Base-by-base conservation (phyloP, 2,113 vertebrate genomes). In the Furnarius figulus region DNA sequence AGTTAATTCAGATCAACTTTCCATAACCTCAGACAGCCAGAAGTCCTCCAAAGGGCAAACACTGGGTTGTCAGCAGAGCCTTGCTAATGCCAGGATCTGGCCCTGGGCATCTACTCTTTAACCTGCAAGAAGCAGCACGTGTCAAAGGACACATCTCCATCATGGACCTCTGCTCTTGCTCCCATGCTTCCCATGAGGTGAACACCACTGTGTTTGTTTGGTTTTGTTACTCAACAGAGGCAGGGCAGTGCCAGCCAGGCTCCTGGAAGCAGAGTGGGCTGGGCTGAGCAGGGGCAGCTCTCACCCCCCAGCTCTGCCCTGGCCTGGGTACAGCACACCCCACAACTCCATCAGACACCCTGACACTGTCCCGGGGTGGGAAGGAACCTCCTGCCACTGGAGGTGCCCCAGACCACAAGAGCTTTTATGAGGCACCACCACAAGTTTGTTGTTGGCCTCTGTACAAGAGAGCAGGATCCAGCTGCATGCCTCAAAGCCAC, bases 291-390 rank as follows among this genome's bases (percentile, higher is more conserved):
- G n/a, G 20, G 39, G 25, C 0, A 5, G 65, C 52, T 61, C 24
- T 28, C 4, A 0, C 14, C n/a, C 50, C 14, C 1, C 39, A n/a
- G 44, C 71, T 52, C 47, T 56, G 80, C 35, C 24, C 39, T 5
- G 1, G 28, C 10, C 44, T 5, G 2, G 47, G 71, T 33, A 35
- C 66, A 11, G 8, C 4, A 1, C 31, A 19, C 17, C 73, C 70
- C 61, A 62, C 14, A n/a, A 47, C 49, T 4, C 0, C 30, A 25
- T 39, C 59, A 40, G 59, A 39, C 62, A 44, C 14, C 5, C 31
- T 1, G 1, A 15, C 46, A 31, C 8, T 5, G 2, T 4, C 25
- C 13, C 0, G 0, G 9, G 14, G 8, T 6, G 39, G 10, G 28
- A n/a, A 62, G 49, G 31, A 80, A 35, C 11, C 52, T 46, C 55